Evolutionary conservation across 2,888 invertebrate species (phyloP).

Genomic region (Acleris cristana): DNA sequence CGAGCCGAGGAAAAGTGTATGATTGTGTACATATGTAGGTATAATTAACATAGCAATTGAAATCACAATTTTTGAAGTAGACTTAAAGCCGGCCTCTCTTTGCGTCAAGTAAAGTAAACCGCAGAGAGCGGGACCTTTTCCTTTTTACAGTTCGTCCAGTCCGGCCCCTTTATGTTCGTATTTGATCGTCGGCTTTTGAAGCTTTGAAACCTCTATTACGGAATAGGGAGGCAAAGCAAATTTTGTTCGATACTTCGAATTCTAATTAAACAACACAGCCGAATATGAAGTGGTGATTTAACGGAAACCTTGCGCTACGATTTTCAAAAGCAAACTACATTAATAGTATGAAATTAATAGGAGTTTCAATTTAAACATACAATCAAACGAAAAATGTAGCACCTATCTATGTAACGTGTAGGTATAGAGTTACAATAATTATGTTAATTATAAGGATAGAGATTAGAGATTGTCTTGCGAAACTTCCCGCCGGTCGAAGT

Average conservation of each 20-base stretch:
- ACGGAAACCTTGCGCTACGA: too few species aligned
- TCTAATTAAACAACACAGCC: too few species aligned
- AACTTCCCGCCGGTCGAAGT: too few species aligned
- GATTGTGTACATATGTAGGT: slow-evolving; percentile 7
- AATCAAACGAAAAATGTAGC: too few species aligned
- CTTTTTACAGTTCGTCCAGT: slow-evolving; percentile 19
- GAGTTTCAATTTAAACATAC: too few species aligned
- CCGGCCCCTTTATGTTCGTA: slow-evolving; percentile 21
- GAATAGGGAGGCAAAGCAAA: slow-evolving; percentile 14
- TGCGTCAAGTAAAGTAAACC: slow-evolving; percentile 18
- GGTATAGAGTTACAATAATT: too few species aligned
- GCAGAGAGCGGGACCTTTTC: slow-evolving; percentile 23
- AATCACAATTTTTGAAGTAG: slow-evolving; percentile 21
- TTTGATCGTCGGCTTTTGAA: slow-evolving; percentile 27
- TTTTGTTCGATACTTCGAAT: not conserved
- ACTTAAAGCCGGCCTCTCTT: slow-evolving; percentile 14
- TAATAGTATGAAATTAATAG: too few species aligned
- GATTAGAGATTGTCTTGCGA: too few species aligned
- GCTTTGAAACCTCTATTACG: slow-evolving; percentile 15
- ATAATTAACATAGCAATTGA: slow-evolving; percentile 6
- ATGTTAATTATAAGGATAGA: too few species aligned
- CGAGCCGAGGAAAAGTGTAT: slow-evolving; percentile 23
- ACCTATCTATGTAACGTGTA: too few species aligned
- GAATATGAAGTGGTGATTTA: too few species aligned
- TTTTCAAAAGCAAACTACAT: too few species aligned